Evolutionary conservation across 2,113 vertebrate genomes (phyloP).

Genomic region (Craseonycteris thonglongyai): DNA sequence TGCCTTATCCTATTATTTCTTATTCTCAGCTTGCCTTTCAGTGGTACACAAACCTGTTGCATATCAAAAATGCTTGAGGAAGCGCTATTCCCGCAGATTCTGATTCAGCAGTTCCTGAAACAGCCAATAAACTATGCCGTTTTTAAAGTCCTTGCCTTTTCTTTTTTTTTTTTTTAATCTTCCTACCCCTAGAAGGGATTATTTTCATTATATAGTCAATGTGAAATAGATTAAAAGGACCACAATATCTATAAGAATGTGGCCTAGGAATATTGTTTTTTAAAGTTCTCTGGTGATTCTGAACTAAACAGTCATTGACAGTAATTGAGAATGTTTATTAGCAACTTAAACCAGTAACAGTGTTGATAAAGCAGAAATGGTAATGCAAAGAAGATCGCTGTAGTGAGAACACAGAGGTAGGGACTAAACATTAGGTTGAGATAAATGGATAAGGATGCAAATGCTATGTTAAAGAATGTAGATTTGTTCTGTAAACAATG

Average conservation of each 20-base stretch:
- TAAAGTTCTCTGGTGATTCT: background rate
- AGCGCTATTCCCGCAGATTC: background rate
- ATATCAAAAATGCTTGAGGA: background rate
- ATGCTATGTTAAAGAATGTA: background rate
- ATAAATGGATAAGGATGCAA: background rate
- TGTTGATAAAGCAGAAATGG: background rate
- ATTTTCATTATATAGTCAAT: background rate
- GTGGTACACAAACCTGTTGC: background rate
- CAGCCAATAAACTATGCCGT: background rate
- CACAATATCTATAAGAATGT: background rate
- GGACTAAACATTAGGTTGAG: background rate
- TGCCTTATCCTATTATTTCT: background rate
- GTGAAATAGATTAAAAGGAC: background rate
- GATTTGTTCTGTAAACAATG: background rate
- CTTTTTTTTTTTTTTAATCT: background rate
- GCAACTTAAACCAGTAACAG: background rate
- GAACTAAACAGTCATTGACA: background rate
- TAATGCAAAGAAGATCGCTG: background rate
- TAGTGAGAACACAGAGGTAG: background rate
- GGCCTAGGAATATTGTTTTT: background rate
- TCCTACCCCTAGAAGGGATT: background rate
- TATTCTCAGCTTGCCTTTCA: background rate
- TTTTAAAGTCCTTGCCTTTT: background rate
- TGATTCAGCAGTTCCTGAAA: background rate
- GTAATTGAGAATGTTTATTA: slow-evolving; percentile 3